Evolutionary conservation across 2,113 vertebrate species (phyloP), one percentile per base, ranked within the genome.

Genomic region (Plecturocebus donacophilus): DNA sequence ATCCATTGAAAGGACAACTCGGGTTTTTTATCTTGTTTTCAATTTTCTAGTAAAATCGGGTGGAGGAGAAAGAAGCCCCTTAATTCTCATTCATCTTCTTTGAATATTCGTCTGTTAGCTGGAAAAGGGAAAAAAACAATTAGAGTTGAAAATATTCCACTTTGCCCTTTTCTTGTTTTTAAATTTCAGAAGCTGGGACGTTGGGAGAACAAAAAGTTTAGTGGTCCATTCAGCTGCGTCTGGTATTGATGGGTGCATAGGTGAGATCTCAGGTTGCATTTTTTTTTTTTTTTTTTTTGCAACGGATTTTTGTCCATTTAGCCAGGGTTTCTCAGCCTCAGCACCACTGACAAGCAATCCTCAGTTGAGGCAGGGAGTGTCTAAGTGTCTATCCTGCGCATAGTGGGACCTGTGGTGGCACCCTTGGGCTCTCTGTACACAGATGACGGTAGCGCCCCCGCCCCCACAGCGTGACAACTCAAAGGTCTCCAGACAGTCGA

Each of bases 391-490:
- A 40, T 52, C 23, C 71, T 14, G 32, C 9, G 32, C 10, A 0
- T 6, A 13, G 32, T 12, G 3, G 23, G 47, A 1, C 3, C 0
- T 47, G 16, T 19, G n/a, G 32, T 27, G 35, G n/a, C n/a, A 8
- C 17, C 27, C 27, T 8, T 16, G 19, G 49, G 25, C 27, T 38
- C 10, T 20, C 2, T 14, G 52, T 40, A 27, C 45, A 38, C 45
- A 20, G 75, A 8, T 5, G 1, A 27, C 1, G 0, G 8, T 7
- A 9, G 8, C 16, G 1, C 49, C 6, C 19, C 9, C 8, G 0
- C 2, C 9, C 14, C 7, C 21, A 13, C 32, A 20, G 17, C 1
- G n/a, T 30, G 45, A 66, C 40, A 73, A 6, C 32, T n/a, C 10
- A n/a, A 9, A n/a, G 30, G 47, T 81, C 86, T 73, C 54, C 71